A percentile compares a stretch with the other conserved stretches of the same genome.
These are phyloP conservation scores for Sinocyclocheilus anshuiensis DNA, from an alignment of 2,113 vertebrate species.

Conservation along the genomic window DNA sequence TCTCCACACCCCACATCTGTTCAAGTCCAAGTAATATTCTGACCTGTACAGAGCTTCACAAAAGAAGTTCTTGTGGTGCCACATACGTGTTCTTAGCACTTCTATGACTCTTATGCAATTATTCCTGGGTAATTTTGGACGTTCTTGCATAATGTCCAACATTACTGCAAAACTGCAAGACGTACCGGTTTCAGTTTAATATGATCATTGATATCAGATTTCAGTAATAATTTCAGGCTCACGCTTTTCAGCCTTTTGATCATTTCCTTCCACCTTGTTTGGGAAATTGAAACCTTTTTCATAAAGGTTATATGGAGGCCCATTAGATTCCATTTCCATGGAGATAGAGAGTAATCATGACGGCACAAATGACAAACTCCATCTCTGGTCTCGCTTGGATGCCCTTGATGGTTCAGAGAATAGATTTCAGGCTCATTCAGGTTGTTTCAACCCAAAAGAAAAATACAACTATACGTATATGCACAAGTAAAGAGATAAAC, in stretches of 20 bases:
- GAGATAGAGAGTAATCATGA: background rate
- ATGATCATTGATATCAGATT: background rate
- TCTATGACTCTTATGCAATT: background rate
- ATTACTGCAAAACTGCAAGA: conserved; percentile 7
- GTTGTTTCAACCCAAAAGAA: background rate
- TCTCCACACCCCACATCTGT: conserved; percentile 50
- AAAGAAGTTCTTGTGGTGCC: background rate
- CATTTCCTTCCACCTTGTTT: conserved; percentile 8
- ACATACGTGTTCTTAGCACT: background rate
- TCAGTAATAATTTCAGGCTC: background rate
- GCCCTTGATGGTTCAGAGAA: background rate
- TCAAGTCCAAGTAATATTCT: background rate
- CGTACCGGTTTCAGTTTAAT: background rate
- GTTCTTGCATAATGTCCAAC: background rate
- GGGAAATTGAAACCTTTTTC: conserved; percentile 10
- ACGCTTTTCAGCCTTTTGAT: background rate
- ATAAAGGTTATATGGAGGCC: background rate
- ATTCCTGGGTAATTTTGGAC: background rate
- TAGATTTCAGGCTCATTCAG: background rate
- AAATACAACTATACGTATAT: background rate
- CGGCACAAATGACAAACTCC: background rate
- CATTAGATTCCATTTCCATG: conserved; percentile 25
- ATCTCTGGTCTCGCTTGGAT: background rate
- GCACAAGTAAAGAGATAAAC: background rate
- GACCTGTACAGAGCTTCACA: conserved; percentile 1